Conservation (phyloP, 2,888 invertebrate genomes). For the Conops quadrifasciatus region DNA sequence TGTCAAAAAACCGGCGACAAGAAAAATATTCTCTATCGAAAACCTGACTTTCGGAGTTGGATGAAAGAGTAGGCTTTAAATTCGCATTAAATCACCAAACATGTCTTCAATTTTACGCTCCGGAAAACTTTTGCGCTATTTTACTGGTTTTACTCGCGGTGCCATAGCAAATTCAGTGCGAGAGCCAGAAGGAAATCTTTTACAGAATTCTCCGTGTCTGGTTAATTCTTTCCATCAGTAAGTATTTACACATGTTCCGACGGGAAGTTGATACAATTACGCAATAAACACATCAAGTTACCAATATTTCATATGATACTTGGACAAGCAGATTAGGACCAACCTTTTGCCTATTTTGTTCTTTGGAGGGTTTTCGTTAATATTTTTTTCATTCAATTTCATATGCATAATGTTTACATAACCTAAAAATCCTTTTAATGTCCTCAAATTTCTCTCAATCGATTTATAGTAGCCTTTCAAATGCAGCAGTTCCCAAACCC, state of each 20-base stretch:
- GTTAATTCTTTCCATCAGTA: slow-evolving; percentile 62
- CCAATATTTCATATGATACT: no score
- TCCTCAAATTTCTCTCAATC: slow-evolving; percentile 13
- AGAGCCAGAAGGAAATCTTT: slow-evolving; percentile 71
- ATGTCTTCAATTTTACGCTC: slow-evolving; percentile 69
- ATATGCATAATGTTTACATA: slow-evolving; percentile 36
- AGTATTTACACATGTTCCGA: slow-evolving; percentile 30
- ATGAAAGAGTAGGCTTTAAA: background rate
- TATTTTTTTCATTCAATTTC: background rate
- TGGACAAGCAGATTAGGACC: no score
- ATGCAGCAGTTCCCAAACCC: slow-evolving; percentile 68
- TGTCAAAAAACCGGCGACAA: no score
- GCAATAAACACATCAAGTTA: slow-evolving; percentile 43
- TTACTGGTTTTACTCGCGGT: slow-evolving; percentile 76
- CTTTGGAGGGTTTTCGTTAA: background rate
- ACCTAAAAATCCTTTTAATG: slow-evolving; percentile 40
- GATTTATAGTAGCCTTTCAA: slow-evolving; percentile 68
- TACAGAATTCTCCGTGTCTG: slow-evolving; percentile 67
- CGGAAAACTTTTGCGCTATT: slow-evolving; percentile 78
- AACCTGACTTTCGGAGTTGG: no score
- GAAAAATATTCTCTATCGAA: no score
- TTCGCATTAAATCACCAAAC: slow-evolving; percentile 30
- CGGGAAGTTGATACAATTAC: slow-evolving; percentile 40
- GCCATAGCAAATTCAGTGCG: slow-evolving; percentile 73
- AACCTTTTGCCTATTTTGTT: background rate